Evolutionary conservation across 2,113 vertebrate species (phyloP).

Genomic region (Cephalopterus ornatus): DNA sequence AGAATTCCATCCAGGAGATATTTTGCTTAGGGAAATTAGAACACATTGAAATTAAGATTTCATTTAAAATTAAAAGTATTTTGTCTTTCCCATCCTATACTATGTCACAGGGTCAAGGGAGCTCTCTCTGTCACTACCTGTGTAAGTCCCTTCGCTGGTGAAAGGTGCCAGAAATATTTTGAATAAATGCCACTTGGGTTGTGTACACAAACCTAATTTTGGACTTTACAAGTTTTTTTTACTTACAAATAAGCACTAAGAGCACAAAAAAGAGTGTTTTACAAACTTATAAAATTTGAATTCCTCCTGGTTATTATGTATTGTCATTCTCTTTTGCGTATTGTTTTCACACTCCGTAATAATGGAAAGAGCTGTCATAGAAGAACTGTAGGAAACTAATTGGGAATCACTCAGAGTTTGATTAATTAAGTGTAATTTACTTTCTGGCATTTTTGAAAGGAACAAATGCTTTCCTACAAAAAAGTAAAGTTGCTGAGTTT

Average conservation of each 20-base stretch:
- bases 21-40: not conserved
- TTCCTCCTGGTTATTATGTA: not conserved
- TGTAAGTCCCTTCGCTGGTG: not conserved
- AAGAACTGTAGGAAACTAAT: constrained; percentile 55
- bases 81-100: not conserved
- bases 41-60: not conserved
- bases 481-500: constrained; percentile 11
- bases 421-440: constrained; percentile 54
- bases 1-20: not conserved
- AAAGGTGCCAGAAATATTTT: not conserved
- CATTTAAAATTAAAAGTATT: not conserved
- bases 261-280: not conserved
- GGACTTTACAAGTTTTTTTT: not conserved
- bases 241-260: not conserved
- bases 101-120: not conserved
- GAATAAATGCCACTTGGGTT: not conserved
- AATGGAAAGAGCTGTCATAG: constrained; percentile 44
- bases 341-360: constrained; percentile 36
- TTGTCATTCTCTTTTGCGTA: not conserved
- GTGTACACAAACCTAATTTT: not conserved
- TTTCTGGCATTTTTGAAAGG: constrained; percentile 39
- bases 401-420: constrained; percentile 50
- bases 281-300: not conserved
- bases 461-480: constrained; percentile 1
- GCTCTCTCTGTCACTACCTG: not conserved